phyloP scores from a whole-genome alignment of 2,888 invertebrate species.

The Melieria omissa region DNA sequence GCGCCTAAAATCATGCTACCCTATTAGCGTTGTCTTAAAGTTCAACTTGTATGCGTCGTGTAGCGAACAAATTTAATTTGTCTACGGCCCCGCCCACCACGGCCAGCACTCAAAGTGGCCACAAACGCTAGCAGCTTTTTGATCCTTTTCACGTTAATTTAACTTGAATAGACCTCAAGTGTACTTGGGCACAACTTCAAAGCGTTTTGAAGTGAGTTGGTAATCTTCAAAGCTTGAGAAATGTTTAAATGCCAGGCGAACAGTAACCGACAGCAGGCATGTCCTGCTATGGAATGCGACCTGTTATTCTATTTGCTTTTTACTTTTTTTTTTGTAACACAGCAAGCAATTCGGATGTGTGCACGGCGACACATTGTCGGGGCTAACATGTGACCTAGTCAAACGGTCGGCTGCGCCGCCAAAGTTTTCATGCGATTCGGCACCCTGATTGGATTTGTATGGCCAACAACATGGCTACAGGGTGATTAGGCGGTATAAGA shows the following conservation, averaged over 20 bases:
- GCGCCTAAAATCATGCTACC: slow-evolving; percentile 49
- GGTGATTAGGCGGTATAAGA: background rate
- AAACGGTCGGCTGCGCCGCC: background rate
- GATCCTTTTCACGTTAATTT: slow-evolving; percentile 15
- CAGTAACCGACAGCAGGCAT: slow-evolving; percentile 46
- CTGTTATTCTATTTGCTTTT: background rate
- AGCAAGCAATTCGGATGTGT: background rate
- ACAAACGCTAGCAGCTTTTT: background rate
- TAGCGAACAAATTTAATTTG: background rate
- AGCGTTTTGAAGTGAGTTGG: slow-evolving; percentile 58
- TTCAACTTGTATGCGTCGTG: slow-evolving; percentile 54
- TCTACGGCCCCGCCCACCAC: background rate
- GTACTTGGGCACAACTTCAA: slow-evolving; percentile 55
- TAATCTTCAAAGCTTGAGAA: slow-evolving; percentile 65
- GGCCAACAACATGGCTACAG: too few relatives aligned
- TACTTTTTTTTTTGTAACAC: background rate
- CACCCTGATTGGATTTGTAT: too few relatives aligned
- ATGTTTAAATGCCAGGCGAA: slow-evolving; percentile 60
- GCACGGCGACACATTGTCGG: background rate
- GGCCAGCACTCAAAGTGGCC: background rate
- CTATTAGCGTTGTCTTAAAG: slow-evolving; percentile 63
- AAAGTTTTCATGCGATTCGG: too few relatives aligned
- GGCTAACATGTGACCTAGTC: background rate
- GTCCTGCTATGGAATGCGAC: background rate
- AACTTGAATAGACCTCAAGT: slow-evolving; percentile 19